Evolutionary conservation across 2,888 invertebrate genomes (phyloP), one percentile per base, ranked within the genome.

Genomic region (Oligia fasciuncula): DNA sequence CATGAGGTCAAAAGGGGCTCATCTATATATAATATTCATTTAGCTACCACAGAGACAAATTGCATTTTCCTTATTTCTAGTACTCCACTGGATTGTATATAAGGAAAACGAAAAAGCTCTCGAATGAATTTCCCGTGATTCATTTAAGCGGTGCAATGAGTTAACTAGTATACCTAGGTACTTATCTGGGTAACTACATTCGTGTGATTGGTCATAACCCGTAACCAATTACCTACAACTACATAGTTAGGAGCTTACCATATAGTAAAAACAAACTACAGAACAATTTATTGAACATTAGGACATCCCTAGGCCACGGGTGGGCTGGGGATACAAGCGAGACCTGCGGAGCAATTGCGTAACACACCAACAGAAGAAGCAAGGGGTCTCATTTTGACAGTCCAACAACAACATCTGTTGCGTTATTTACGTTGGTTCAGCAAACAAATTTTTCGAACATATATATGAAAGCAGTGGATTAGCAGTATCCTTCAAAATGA

Each of bases 31-130:
- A 29, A 2, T 46, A 43, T 46, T 57, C 23, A 46, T 75, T 40
- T 14, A 43, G 9, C 23, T 49, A 19, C 29, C 14, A 29, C 46
- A 46, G 5, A 51, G 19, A 65, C 62, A 43, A 17, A 5, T 19
- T 46, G 5, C 17, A 29, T 75, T 81, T 76, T 76, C 85, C 83
- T 78, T 71, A 54, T 35, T 70, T 51, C 14, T 51, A 17, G 13
- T 29, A 40, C 5, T 2, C 0, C 4, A 60, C n/a, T 68, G 43
- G 67, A 69, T 65, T 69, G 13, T n/a, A 35, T 23, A 78, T 9
- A 62, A 84, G 86, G 86, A 86, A 86, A 85, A 77, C 40, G 57
- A 43, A n/a, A 63, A 83, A 77, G n/a, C 17, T 77, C 19, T 4
- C 13, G 17, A 29, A 49, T 60, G 63, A 77, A 74, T 82, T 83